phyloP scores from a whole-genome alignment of 2,113 vertebrate genomes.

The Colius striatus region DNA sequence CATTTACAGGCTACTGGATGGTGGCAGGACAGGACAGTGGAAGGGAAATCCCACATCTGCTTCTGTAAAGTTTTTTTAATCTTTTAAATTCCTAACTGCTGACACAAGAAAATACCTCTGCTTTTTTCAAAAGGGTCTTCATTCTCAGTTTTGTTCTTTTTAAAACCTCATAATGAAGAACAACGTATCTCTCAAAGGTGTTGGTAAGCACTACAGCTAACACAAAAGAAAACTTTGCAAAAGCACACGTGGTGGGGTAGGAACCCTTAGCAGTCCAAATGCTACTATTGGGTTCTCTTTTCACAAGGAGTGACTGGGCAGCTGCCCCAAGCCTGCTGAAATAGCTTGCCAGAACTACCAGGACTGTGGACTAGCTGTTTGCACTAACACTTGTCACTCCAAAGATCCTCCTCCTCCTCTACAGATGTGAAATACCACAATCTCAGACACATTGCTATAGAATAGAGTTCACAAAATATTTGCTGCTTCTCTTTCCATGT shows the following conservation, averaged over 20 bases:
- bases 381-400: neutral
- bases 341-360: neutral
- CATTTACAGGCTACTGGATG: neutral
- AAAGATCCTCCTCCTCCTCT: neutral
- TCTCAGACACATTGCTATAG: neutral
- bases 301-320: neutral
- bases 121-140: too few relatives aligned
- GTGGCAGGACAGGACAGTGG: rapidly evolving
- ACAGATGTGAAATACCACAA: neutral
- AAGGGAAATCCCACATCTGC: rapidly evolving
- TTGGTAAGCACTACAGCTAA: too few relatives aligned
- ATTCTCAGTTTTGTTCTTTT: too few relatives aligned
- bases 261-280: neutral
- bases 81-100: too few relatives aligned
- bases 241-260: too few relatives aligned
- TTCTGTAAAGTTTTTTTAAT: too few relatives aligned
- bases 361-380: neutral
- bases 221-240: too few relatives aligned
- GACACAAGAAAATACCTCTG: too few relatives aligned
- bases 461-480: neutral
- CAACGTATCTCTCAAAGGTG: too few relatives aligned
- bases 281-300: neutral
- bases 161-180: too few relatives aligned
- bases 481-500: neutral
- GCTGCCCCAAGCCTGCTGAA: neutral